Evolutionary conservation across 2,113 vertebrate species (phyloP), one percentile per base, ranked within the genome.

Genomic region (Elachura formosa): DNA sequence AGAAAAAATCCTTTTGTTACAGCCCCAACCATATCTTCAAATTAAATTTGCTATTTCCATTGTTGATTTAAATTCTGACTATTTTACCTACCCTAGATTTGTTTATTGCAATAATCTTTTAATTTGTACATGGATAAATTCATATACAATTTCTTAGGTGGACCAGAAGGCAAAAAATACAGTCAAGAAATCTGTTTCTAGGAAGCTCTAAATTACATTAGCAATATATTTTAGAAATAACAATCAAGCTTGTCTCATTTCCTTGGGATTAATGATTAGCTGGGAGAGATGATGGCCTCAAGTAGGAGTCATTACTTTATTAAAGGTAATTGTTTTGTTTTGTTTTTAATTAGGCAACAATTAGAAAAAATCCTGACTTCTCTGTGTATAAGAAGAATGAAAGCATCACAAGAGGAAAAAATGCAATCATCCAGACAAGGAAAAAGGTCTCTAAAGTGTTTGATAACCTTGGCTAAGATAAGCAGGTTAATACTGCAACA

Each of bases 281-380:
- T 97, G 94, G 89, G 87, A 94, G 90, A 96, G 94, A 72, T 88
- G 93, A 97, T 96, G 97, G 95, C 92, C 88, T 88, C 82, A 88
- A 93, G 93, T 96, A 95, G 71, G 78, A 96, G 84, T 90, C 93
- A 87, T 97, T 92, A 96, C 97, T 98, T 97, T 97, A 95, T 96
- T 97, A 96, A 62, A 96, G 63, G n/a, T 86, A 84, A n/a, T 80
- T 79, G 33, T 95, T 46, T 63, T 92, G 72, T 88, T 98, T 66
- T 94, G 62, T 63, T 97, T 95, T 96, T 97, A 97, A 98, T 97
- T 97, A 97, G 89, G 45, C 85, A 94, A 93, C 75, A 91, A 93
- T 78, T 90, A 87, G 71, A 69, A 96, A 96, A 96, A 96, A 79
- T n/a, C 58, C 28, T 85, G 54, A 33, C 24, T 62, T 43, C 56